These are phyloP conservation scores for Brenthis hecate DNA, from an alignment of 2,888 invertebrate genomes.

Conservation along the genomic window DNA sequence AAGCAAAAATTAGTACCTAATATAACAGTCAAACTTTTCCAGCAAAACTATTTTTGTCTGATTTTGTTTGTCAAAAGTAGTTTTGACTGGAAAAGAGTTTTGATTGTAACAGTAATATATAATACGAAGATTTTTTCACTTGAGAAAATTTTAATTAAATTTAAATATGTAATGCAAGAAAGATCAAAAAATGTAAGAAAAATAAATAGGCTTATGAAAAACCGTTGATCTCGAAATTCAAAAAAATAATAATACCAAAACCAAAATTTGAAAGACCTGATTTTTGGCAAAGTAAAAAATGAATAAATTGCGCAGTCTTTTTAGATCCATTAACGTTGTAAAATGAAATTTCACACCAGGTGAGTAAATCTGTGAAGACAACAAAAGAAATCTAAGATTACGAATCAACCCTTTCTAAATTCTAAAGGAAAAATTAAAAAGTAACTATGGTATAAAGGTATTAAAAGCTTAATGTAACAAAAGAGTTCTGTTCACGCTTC, in stretches of 20 bases:
- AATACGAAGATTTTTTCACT: too few species aligned
- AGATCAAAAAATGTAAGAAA: too few species aligned
- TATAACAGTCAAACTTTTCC: too few species aligned
- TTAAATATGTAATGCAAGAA: too few species aligned
- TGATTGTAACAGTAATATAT: too few species aligned
- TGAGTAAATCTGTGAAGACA: constrained; percentile 56
- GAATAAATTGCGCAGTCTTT: constrained; percentile 39
- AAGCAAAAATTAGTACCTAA: too few species aligned
- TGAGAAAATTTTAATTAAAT: too few species aligned
- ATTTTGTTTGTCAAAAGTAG: too few species aligned
- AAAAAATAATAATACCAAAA: not conserved
- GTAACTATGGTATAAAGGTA: constrained; percentile 77
- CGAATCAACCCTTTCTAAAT: constrained; percentile 72
- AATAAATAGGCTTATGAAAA: too few species aligned
- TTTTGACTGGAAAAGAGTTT: too few species aligned
- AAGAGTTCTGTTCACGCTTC: constrained; percentile 75
- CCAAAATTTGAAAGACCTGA: not conserved
- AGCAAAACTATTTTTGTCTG: too few species aligned
- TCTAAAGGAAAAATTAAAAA: constrained; percentile 77
- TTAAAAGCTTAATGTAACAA: constrained; percentile 81
- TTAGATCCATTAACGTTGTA: constrained; percentile 42
- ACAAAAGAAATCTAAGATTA: constrained; percentile 69
- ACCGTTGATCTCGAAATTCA: too few species aligned
- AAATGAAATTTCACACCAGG: constrained; percentile 61
- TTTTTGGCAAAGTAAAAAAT: constrained; percentile 27